Conservation (phyloP, 2,113 vertebrate species). For the Trematomus loennbergii region DNA sequence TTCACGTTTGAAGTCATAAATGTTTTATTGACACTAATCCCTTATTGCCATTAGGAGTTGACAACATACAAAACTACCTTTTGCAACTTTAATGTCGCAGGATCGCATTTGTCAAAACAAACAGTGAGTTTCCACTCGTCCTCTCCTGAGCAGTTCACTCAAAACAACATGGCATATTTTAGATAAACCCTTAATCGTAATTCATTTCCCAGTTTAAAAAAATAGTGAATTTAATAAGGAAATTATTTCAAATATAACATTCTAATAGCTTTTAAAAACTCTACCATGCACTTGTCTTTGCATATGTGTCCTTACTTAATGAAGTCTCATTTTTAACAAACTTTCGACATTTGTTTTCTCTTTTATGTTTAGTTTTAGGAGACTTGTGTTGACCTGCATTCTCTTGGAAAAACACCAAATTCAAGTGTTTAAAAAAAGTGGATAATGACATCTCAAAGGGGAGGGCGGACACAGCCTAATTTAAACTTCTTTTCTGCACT, state of each 20-base stretch:
- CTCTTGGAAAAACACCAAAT: too few species aligned
- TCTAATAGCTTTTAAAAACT: not conserved
- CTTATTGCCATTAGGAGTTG: conserved; percentile 3
- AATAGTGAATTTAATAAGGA: not conserved
- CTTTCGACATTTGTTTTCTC: too few species aligned
- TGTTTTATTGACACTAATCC: conserved; percentile 25
- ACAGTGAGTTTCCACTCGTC: not conserved
- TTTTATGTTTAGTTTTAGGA: too few species aligned
- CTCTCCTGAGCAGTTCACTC: not conserved
- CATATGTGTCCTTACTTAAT: too few species aligned
- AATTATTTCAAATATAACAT: not conserved
- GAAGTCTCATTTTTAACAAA: not conserved
- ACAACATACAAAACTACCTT: conserved; percentile 23
- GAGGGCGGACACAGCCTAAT: not conserved
- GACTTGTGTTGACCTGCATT: not conserved
- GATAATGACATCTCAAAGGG: too few species aligned
- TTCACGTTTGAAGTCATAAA: conserved; percentile 27
- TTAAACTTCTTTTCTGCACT: not conserved
- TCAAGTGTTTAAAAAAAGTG: not conserved
- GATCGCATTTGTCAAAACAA: not conserved
- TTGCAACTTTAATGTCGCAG: conserved; percentile 13
- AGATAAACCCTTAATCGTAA: not conserved
- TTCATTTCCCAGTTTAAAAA: not conserved
- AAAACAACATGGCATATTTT: not conserved
- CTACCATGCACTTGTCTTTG: not conserved